These are phyloP conservation scores for Sebastes kiyomatsui DNA, from an alignment of 2,797 vertebrate species.

Conservation along the genomic window DNA sequence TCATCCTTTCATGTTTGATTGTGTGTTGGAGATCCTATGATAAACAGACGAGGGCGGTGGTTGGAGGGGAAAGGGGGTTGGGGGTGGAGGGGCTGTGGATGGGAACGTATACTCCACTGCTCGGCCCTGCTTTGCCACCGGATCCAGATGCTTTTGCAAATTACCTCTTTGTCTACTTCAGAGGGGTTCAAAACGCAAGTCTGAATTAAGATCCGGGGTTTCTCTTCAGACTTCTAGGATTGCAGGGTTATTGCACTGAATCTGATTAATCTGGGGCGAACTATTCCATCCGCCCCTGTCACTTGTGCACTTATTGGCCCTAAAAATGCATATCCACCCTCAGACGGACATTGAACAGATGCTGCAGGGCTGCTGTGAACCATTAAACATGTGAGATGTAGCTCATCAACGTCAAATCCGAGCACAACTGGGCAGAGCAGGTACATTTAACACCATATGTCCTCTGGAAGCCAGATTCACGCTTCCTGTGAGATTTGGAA, in stretches of 20 bases:
- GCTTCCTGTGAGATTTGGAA: constrained; percentile 51
- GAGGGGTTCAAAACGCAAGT: constrained; percentile 69
- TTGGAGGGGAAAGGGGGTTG: constrained; percentile 59
- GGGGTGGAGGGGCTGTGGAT: constrained; percentile 57
- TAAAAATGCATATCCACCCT: constrained; percentile 60
- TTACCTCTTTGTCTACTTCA: constrained; percentile 81
- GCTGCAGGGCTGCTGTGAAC: constrained; percentile 64
- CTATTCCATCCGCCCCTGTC: constrained; percentile 55
- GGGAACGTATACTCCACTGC: constrained; percentile 52
- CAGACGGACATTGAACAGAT: constrained; percentile 78
- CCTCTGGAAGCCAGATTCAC: constrained; percentile 34
- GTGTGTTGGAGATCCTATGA: constrained; percentile 86
- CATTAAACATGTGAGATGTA: constrained; percentile 53
- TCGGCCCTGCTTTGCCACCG: constrained; percentile 66
- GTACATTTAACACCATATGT: constrained; percentile 58
- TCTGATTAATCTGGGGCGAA: constrained; percentile 76
- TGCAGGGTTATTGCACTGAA: constrained; percentile 74
- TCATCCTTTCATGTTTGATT: constrained; percentile 90
- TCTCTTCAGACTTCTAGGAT: constrained; percentile 74
- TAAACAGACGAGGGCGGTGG: constrained; percentile 83
- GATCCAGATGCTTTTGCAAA: constrained; percentile 85
- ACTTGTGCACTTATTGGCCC: constrained; percentile 58
- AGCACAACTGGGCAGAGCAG: constrained; percentile 56
- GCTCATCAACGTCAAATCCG: constrained; percentile 53
- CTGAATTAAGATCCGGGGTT: constrained; percentile 73